Percentiles rank a stretch among this genome's conserved stretches.
phyloP scores from a whole-genome alignment of 2,888 invertebrate genomes.

The Oasisia sp. region DNA sequence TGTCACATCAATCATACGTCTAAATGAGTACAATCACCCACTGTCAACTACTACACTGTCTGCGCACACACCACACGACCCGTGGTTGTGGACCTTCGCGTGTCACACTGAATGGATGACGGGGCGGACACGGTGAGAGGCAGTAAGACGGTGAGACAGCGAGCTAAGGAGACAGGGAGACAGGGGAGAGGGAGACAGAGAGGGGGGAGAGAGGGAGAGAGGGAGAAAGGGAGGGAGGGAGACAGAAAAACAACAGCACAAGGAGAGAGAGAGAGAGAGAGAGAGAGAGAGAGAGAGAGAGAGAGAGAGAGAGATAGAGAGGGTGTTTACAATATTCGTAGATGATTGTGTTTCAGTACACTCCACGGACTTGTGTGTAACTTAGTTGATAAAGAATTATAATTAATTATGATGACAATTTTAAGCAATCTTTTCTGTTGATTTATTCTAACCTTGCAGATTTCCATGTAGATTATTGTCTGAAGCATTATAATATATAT shows the following conservation, averaged over 20 bases:
- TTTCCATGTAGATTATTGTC: too few species aligned
- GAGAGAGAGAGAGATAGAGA: background rate
- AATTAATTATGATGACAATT: too few species aligned
- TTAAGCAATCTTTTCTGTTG: too few species aligned
- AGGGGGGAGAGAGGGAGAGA: background rate
- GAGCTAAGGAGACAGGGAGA: background rate
- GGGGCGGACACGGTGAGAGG: too few species aligned
- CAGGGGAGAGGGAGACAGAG: background rate
- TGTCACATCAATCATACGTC: background rate
- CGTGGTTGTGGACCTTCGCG: background rate
- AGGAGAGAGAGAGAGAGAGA: too few species aligned
- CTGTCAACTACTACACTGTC: background rate
- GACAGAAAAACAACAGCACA: background rate
- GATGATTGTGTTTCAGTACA: too few species aligned
- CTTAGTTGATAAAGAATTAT: too few species aligned
- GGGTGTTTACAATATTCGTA: background rate
- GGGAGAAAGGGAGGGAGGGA: background rate
- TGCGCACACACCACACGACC: background rate
- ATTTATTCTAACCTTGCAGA: too few species aligned
- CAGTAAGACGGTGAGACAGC: too few species aligned
- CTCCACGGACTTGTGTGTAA: too few species aligned
- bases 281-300: too few species aligned
- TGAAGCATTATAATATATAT: too few species aligned
- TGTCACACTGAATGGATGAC: background rate
- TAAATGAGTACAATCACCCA: background rate